Base-by-base conservation (phyloP, 2,113 vertebrate species). In the Lanius collurio region DNA sequence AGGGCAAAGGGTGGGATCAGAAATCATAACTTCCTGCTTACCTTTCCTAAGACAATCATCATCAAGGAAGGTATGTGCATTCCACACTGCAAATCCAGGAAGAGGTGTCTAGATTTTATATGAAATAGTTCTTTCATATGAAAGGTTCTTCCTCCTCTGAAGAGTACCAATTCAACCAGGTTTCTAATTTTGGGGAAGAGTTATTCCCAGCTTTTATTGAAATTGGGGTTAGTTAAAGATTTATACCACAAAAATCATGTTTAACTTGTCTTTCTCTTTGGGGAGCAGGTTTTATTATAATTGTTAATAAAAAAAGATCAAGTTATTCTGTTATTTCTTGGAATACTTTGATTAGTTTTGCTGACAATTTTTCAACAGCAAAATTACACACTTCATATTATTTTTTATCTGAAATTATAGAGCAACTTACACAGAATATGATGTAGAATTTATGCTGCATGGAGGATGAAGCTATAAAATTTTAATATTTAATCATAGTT, bases 361-460 rank as follows among this genome's bases (percentile, higher is more conserved):
- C 24, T 79, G 65, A 75, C 41, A 87, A 30, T 28, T 83, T 74
- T 91, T 93, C 82, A 86, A 33, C 65, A 80, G 63, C 33, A 60
- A 77, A 92, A 94, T 90, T 70, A 76, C 90, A 60, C 79, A 77
- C 15, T 79, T 90, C 30, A 44, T 96, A 95, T 75, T 92, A 68
- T 22, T 60, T 90, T 84, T 85, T 87, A 97, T 76, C 90, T 97
- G 90, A 88, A 94, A 80, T 83, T 84, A 41, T 67, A 93, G 76
- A 60, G 79, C 62, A 65, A 57, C 15, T 24, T 22, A 59, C 67
- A 85, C n/a, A 65, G 70, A 86, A 82, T 85, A 68, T 53, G 70
- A 71, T 81, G n/a, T 79, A 56, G 78, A 92, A 63, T 75, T 91
- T 94, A 81, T 89, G 15, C 69, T 73, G 81, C 90, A 49, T 55